Conservation (phyloP, 2,888 invertebrate species). For the Autographa pulchrina region DNA sequence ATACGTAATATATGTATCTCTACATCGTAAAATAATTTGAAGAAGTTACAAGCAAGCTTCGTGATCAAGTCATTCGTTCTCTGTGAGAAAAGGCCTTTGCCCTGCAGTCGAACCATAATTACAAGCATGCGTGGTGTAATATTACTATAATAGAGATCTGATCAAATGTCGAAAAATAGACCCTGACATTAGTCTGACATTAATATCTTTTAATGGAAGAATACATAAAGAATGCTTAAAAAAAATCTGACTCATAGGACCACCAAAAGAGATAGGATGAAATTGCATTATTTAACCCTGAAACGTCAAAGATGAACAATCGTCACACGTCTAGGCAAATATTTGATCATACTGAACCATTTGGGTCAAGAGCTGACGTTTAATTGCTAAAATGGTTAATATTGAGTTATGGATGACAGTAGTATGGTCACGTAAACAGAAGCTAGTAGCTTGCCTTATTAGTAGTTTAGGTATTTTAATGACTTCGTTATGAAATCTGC, state of each 20-base stretch:
- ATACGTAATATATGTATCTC: too few relatives aligned
- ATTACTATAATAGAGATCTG: neutral
- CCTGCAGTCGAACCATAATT: neutral
- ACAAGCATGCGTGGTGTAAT: neutral
- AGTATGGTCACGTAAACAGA: conserved; percentile 25
- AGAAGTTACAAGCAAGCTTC: neutral
- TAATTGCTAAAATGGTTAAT: conserved; percentile 32
- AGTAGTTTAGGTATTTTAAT: neutral
- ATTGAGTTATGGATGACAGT: conserved; percentile 34
- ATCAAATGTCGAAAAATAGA: neutral
- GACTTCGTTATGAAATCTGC: neutral
- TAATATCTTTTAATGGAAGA: neutral
- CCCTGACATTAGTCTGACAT: neutral
- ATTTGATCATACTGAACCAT: conserved; percentile 35
- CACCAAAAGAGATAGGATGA: neutral
- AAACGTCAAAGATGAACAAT: conserved; percentile 21
- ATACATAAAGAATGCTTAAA: neutral
- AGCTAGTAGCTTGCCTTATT: conserved; percentile 8
- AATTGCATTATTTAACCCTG: conserved; percentile 37
- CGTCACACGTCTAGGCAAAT: conserved; percentile 25
- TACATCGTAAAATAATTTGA: neutral
- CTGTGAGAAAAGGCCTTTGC: neutral
- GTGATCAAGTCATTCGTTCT: neutral
- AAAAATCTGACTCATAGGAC: neutral
- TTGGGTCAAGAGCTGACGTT: conserved; percentile 44